These are phyloP conservation scores for Choloepus didactylus DNA, from an alignment of 2,797 vertebrate species.

Conservation along the genomic window DNA sequence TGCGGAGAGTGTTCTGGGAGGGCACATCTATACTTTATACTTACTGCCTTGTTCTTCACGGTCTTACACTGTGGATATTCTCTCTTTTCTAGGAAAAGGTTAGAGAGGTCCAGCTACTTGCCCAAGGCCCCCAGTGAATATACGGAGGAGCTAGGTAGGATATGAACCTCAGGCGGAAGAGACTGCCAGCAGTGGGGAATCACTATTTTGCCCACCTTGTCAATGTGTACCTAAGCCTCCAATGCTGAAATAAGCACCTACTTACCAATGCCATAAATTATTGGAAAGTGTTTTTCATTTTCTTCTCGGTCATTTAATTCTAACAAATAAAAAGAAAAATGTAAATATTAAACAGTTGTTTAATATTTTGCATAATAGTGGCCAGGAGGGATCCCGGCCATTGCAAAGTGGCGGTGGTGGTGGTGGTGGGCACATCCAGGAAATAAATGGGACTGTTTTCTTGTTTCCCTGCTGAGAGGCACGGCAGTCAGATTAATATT, in stretches of 20 bases:
- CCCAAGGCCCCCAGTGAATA: background rate
- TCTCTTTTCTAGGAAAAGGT: background rate
- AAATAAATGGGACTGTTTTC: background rate
- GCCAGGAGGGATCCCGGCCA: background rate
- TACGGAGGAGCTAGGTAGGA: background rate
- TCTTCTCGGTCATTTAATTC: slow-evolving; percentile 95
- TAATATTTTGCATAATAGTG: background rate
- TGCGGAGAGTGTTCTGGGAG: no score
- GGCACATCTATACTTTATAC: background rate
- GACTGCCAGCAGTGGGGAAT: background rate
- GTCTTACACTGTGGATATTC: background rate
- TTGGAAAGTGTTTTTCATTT: slow-evolving; percentile 92
- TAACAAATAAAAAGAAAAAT: slow-evolving; percentile 79
- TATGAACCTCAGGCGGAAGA: background rate
- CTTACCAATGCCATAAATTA: slow-evolving; percentile 96
- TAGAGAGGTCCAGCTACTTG: background rate
- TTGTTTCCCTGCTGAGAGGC: background rate
- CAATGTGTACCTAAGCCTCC: background rate
- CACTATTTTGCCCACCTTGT: background rate
- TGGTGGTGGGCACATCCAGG: no score
- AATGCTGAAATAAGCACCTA: background rate
- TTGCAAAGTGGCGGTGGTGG: no score
- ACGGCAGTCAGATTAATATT: background rate
- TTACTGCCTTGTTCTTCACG: background rate
- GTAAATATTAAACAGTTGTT: background rate